Conservation (phyloP, 2,797 vertebrate species). For the Rhincodon typus region DNA sequence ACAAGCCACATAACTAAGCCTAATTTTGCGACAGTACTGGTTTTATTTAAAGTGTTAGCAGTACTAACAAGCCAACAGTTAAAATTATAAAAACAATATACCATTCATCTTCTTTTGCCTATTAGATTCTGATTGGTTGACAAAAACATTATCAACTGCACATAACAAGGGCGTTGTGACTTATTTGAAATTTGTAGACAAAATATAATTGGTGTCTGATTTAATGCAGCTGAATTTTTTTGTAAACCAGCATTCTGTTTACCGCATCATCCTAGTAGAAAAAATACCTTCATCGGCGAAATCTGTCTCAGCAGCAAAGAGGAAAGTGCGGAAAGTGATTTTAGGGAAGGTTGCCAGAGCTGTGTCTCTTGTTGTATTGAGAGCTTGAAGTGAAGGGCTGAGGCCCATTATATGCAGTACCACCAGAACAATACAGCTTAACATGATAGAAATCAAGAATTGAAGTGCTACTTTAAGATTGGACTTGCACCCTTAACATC, state of each 20-base stretch:
- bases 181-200: background rate
- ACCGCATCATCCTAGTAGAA: background rate
- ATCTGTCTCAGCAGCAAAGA: background rate
- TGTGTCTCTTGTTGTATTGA: background rate
- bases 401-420: background rate
- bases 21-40: background rate
- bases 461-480: background rate
- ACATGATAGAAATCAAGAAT: background rate
- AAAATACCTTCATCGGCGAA: background rate
- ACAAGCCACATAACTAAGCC: background rate
- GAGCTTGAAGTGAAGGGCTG: background rate
- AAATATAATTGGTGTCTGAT: background rate
- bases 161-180: background rate
- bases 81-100: background rate
- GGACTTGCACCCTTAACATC: background rate
- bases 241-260: background rate
- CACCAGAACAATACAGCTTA: background rate
- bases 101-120: background rate
- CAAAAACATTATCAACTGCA: slow-evolving; percentile 4
- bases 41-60: background rate
- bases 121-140: background rate
- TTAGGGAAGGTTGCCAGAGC: background rate
- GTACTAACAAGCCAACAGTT: background rate
- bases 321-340: slow-evolving; percentile 24
- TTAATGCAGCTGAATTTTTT: background rate